phyloP scores from a whole-genome alignment of 2,888 invertebrate species.

The Dasypolia templi region DNA sequence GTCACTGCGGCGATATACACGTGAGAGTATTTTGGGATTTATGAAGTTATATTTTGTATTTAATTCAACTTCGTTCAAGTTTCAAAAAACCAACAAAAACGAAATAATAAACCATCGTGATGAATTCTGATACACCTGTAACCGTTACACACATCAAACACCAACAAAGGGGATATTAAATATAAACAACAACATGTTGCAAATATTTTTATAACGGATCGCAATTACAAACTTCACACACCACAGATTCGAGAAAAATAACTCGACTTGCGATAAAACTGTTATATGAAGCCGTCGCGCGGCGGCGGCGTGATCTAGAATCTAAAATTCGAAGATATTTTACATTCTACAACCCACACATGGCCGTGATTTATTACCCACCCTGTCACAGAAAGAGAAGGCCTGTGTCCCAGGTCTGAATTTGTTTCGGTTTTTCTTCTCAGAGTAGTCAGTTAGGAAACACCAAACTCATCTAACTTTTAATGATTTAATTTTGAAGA shows the following conservation, averaged over 20 bases:
- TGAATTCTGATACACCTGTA: not conserved
- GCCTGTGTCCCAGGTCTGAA: too few species aligned
- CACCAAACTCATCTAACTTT: too few species aligned
- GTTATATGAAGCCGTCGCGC: too few species aligned
- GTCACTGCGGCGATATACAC: too few species aligned
- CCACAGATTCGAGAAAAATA: constrained; percentile 22
- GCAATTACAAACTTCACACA: not conserved
- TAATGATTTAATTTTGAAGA: too few species aligned
- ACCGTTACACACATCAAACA: constrained; percentile 1
- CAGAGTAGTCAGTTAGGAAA: too few species aligned
- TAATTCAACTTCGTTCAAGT: not conserved
- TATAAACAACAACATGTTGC: not conserved
- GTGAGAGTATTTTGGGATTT: not conserved
- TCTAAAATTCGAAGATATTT: not conserved
- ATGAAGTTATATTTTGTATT: not conserved
- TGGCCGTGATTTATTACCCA: not conserved
- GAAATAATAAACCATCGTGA: not conserved
- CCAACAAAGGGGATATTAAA: not conserved
- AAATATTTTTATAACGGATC: constrained; percentile 20
- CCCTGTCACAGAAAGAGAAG: not conserved
- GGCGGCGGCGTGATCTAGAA: not conserved
- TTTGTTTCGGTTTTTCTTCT: too few species aligned
- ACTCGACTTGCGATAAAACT: not conserved
- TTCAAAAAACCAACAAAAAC: not conserved
- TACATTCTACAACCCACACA: not conserved